phyloP scores from a whole-genome alignment of 2,888 invertebrate genomes.

The Piscicola geometra region DNA sequence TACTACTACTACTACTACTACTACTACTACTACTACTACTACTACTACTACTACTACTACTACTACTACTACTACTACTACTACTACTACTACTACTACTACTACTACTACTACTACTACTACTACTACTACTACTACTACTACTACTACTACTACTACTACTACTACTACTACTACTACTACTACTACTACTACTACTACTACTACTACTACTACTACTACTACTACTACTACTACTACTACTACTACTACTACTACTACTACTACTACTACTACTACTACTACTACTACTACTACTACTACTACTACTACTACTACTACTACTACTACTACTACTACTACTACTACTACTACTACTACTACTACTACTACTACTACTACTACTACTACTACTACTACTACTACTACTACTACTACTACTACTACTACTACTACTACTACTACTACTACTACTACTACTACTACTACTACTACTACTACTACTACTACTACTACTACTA shows the following conservation, averaged over 20 bases:
- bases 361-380: conserved; percentile 12
- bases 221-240: conserved; percentile 30
- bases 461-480: not conserved
- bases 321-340: conserved; percentile 12
- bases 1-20: conserved; percentile 32
- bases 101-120: conserved; percentile 28
- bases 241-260: conserved; percentile 8
- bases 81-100: conserved; percentile 26
- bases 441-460: conserved; percentile 7
- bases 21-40: conserved; percentile 32
- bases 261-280: not conserved
- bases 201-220: conserved; percentile 16
- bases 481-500: not conserved
- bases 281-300: conserved; percentile 7
- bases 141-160: conserved; percentile 17
- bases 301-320: conserved; percentile 12
- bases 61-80: conserved; percentile 31
- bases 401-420: conserved; percentile 10
- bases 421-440: conserved; percentile 10
- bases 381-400: conserved; percentile 12
- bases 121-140: not conserved
- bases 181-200: conserved; percentile 9
- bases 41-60: conserved; percentile 32
- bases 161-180: conserved; percentile 17
- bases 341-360: conserved; percentile 12